phyloP scores from a whole-genome alignment of 1,140 invertebrate species.

The Brachionus manjavacas region DNA sequence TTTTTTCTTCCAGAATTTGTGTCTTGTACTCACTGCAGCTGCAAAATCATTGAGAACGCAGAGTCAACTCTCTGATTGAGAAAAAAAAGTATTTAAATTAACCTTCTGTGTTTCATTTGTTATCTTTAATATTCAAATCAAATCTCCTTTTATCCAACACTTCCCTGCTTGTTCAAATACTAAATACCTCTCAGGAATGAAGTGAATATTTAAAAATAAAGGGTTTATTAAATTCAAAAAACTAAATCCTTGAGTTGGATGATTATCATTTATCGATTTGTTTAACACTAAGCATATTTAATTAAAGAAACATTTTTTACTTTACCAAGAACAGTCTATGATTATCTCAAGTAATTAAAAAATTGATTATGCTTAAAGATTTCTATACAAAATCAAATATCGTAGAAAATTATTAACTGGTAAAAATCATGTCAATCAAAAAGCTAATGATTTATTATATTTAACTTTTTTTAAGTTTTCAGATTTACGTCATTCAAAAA shows the following conservation, averaged over 20 bases:
- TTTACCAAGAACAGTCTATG: background rate
- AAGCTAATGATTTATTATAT: background rate
- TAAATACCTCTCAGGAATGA: too few relatives aligned
- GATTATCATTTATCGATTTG: background rate
- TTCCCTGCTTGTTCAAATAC: too few relatives aligned
- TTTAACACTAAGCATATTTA: background rate
- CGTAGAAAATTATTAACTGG: background rate
- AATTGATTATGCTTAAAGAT: background rate
- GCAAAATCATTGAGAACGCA: too few relatives aligned
- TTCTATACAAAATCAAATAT: background rate
- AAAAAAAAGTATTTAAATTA: too few relatives aligned
- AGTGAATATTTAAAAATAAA: background rate
- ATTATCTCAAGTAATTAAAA: constrained; percentile 15
- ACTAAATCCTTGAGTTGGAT: background rate
- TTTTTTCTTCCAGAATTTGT: too few relatives aligned
- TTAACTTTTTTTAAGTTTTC: background rate
- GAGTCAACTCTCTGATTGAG: too few relatives aligned
- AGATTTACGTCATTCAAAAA: background rate
- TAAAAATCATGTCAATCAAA: background rate
- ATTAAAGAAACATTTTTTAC: background rate
- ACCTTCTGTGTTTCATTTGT: too few relatives aligned
- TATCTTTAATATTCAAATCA: too few relatives aligned
- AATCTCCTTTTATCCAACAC: too few relatives aligned
- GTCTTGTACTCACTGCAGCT: too few relatives aligned
- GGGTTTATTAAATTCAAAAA: background rate